Conservation (phyloP, 2,113 vertebrate genomes). For the Cercopithecus mona region DNA sequence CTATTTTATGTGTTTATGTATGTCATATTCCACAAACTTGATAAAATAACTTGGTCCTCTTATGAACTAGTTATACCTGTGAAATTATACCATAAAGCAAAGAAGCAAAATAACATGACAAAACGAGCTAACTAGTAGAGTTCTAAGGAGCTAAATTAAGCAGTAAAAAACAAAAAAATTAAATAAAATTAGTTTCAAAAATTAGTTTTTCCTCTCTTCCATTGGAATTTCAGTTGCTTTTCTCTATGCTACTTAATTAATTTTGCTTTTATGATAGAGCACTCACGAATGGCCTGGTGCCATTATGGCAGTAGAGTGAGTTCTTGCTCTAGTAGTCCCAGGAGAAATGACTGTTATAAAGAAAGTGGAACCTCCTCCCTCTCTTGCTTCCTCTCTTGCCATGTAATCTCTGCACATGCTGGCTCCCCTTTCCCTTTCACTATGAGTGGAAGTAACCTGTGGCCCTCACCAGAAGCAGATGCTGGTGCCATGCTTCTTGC, state of each 20-base stretch:
- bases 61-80: not conserved
- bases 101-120: not conserved
- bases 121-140: not conserved
- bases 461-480: not conserved
- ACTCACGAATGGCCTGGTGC: not conserved
- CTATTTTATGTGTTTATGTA: not conserved
- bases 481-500: not conserved
- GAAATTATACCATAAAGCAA: not conserved
- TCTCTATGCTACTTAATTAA: not conserved
- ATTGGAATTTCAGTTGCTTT: not conserved
- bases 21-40: not conserved
- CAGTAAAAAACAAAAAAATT: not conserved
- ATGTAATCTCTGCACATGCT: not conserved
- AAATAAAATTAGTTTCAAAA: not conserved
- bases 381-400: not conserved
- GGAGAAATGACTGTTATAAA: not conserved
- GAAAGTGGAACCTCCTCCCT: not conserved
- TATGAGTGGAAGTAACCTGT: not conserved
- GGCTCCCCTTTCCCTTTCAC: not conserved
- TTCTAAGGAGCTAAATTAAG: not conserved
- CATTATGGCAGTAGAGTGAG: not conserved
- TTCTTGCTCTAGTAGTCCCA: not conserved
- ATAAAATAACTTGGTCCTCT: not conserved
- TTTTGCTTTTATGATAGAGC: not conserved
- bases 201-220: not conserved